Conservation (phyloP, 2,113 vertebrate genomes). For the Herpailurus yagouaroundi region DNA sequence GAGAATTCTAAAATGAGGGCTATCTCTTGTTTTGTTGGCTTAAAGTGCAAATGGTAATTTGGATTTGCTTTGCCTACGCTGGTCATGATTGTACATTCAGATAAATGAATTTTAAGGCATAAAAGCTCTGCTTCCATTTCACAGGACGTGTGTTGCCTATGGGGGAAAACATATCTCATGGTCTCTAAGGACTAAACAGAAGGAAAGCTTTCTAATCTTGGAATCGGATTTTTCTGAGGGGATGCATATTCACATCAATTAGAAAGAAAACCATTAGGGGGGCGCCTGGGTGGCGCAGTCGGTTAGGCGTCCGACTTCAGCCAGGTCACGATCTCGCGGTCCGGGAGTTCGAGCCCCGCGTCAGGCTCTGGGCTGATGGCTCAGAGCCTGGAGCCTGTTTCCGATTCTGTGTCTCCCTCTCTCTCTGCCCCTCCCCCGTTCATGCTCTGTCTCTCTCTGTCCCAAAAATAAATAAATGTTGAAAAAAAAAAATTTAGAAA, state of each 20-base stretch:
- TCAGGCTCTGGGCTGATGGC: no score
- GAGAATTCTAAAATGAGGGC: slow-evolving; percentile 51
- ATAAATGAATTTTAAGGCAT: slow-evolving; percentile 39
- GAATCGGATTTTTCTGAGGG: slow-evolving; percentile 30
- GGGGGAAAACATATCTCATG: background rate
- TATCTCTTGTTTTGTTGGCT: background rate
- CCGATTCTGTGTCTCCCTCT: no score
- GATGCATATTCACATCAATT: slow-evolving; percentile 23
- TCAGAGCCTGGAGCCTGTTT: no score
- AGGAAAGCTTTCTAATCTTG: slow-evolving; percentile 49
- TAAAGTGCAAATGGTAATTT: slow-evolving; percentile 30
- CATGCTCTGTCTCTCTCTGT: no score
- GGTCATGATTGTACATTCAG: slow-evolving; percentile 2
- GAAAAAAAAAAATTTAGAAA: no score
- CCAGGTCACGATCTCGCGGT: no score
- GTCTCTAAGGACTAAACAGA: slow-evolving; percentile 30
- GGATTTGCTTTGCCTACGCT: slow-evolving; percentile 9
- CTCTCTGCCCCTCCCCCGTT: no score
- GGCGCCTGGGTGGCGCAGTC: no score
- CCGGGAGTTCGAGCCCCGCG: no score
- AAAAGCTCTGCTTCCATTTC: slow-evolving; percentile 18
- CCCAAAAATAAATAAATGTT: no score
- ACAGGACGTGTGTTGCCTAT: background rate
- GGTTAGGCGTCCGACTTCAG: no score
- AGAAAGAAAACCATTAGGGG: slow-evolving; percentile 34